Base-by-base conservation (phyloP, 2,888 invertebrate genomes). In the Polydrusus pterygomalis region DNA sequence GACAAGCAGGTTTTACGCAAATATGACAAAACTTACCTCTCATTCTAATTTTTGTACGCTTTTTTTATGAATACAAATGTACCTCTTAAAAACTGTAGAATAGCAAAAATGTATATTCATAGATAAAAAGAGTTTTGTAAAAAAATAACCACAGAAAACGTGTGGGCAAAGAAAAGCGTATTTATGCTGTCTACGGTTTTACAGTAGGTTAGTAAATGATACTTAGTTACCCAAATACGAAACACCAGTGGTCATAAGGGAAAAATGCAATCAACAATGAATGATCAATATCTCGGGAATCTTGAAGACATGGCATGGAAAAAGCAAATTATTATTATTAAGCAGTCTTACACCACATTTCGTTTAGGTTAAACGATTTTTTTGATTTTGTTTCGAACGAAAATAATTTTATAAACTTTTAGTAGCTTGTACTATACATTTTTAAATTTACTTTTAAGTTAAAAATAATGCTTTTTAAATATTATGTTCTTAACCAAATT, bases 201-300 rank as follows among this genome's bases (percentile, higher is more conserved):
- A 38, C 63, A 62, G 67, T 56, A 64, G 69, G 72, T 71, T 74
- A 75, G 70, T 70, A 69, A 43, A 9, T 34, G 65, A 47, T 65
- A 34, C 67, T 47, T 69, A 79, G 63, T 76, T 80, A 74, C 77
- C 77, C 79, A 75, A 74, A 78, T 75, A 80, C 84, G 83, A 85
- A 83, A 84, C 85, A 70, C 83, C 82, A 78, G 77, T 79, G 77
- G 79, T 79, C 78, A 75, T 80, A 80, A 76, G 73, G 76, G 69
- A 77, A 72, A 77, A 80, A 58, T 64, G 80, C 77, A 81, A 84
- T 86, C 85, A 87, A 86, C 87, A 87, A 83, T 87, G 86, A 81
- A 87, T 87, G 83, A 87, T 87, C 82, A 87, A 84, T 80, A 87
- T 87, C 84, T 87, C 87, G 74, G 87, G 87, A 82, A 87, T 86